Conservation (phyloP, 2,888 invertebrate genomes). For the Pyrrhosoma nymphula region DNA sequence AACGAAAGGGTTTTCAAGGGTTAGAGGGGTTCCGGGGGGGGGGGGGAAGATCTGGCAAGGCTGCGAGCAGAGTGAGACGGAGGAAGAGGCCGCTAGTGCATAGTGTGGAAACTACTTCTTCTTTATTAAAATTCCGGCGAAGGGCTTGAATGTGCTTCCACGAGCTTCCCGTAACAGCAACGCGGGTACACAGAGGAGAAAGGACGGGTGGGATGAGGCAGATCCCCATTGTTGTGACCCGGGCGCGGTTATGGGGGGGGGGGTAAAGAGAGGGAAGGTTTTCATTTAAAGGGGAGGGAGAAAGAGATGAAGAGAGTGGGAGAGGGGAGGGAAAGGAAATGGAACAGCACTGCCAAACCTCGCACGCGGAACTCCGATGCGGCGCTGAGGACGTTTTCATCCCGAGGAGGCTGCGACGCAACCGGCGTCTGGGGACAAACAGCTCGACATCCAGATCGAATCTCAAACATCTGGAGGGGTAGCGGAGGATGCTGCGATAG, state of each 20-base stretch:
- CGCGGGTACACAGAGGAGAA: slow-evolving; percentile 34
- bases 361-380: not conserved
- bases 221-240: slow-evolving; percentile 49
- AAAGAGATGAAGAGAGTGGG: not conserved
- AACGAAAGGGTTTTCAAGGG: no score
- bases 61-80: not conserved
- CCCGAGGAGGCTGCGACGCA: not conserved
- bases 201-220: not conserved
- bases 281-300: not conserved
- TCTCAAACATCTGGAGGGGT: not conserved
- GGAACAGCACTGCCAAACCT: not conserved
- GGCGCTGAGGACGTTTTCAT: not conserved
- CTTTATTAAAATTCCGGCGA: slow-evolving; percentile 65
- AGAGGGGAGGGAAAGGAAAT: not conserved
- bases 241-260: slow-evolving; percentile 14
- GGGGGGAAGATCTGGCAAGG: not conserved
- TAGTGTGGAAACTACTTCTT: slow-evolving; percentile 53
- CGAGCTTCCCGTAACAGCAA: slow-evolving; percentile 40
- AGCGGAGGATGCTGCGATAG: not conserved
- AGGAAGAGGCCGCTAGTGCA: not conserved
- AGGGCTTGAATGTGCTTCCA: slow-evolving; percentile 45
- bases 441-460: not conserved
- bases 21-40: no score
- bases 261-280: not conserved
- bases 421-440: not conserved